Conservation (phyloP, 2,113 vertebrate genomes). For the Crotalus viridis region DNA sequence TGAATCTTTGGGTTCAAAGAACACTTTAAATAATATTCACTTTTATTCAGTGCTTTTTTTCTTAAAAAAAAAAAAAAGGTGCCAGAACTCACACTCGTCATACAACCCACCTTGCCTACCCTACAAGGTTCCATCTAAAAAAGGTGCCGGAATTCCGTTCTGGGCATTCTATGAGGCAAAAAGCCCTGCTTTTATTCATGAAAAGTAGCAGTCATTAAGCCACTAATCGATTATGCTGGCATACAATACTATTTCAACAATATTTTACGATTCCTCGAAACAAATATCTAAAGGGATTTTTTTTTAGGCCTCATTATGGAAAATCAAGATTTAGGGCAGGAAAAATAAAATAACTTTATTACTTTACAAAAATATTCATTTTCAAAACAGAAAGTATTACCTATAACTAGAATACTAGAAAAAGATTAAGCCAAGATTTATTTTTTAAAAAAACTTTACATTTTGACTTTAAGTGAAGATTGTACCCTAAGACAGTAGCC, state of each 20-base stretch:
- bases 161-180: no score
- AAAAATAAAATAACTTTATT: background rate
- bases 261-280: background rate
- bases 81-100: no score
- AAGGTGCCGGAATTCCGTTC: no score
- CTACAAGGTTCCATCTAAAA: no score
- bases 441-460: background rate
- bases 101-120: no score
- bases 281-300: background rate
- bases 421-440: background rate
- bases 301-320: no score
- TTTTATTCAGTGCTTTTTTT: background rate
- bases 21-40: background rate
- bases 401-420: background rate
- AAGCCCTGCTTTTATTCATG: background rate
- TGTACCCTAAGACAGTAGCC: background rate
- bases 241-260: background rate
- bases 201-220: background rate
- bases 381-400: background rate
- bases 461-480: background rate
- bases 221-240: background rate
- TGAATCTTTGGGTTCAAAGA: background rate
- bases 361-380: background rate
- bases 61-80: no score
- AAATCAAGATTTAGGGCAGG: background rate